phyloP scores from a whole-genome alignment of 2,113 vertebrate species.

The Oreocharis arfaki region DNA sequence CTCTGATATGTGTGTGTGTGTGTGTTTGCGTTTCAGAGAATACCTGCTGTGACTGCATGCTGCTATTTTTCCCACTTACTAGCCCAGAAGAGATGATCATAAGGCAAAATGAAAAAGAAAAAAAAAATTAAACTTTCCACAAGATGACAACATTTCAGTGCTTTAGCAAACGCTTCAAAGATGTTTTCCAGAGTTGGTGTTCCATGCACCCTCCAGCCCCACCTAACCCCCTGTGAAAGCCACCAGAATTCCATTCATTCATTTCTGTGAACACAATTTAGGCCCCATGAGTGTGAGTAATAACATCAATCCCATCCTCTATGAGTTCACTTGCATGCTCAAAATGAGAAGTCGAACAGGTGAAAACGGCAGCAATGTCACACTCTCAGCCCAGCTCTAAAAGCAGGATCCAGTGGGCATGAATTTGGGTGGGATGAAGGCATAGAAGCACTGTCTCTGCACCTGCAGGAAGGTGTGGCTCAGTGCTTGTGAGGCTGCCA shows the following conservation, averaged over 20 bases:
- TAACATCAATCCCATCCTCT: conserved; percentile 17
- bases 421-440: neutral
- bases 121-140: conserved; percentile 35
- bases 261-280: neutral
- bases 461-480: neutral
- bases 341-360: neutral
- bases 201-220: neutral
- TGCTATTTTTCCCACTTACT: conserved; percentile 20
- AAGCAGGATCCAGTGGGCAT: neutral
- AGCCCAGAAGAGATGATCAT: conserved; percentile 44
- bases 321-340: conserved; percentile 18
- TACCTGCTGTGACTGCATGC: conserved; percentile 47
- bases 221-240: neutral
- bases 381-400: neutral
- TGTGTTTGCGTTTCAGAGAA: conserved; percentile 13
- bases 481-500: neutral
- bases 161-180: conserved; percentile 46
- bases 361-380: neutral
- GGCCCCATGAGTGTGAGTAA: neutral
- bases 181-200: conserved; percentile 7
- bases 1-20: neutral
- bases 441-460: neutral
- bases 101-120: neutral
- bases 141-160: conserved; percentile 34
- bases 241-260: neutral